Base-by-base conservation (phyloP, 2,113 vertebrate species). In the Nesoenas mayeri region DNA sequence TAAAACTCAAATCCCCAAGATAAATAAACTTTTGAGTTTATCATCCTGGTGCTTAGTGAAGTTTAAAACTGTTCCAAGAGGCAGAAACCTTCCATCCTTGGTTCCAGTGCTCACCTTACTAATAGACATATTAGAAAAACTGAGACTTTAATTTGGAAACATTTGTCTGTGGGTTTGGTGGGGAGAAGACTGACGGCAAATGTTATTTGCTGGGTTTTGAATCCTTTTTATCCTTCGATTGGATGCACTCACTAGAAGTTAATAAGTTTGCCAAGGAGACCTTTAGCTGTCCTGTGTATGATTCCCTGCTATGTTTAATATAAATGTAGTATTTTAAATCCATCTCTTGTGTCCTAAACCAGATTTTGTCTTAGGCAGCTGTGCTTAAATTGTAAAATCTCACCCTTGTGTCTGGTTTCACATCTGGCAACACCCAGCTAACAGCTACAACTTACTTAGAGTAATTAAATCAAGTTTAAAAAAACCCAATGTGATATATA, bases 401-500 rank as follows among this genome's bases (percentile, higher is more conserved):
- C 97, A 98, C 98, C 95, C 96, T 97, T 96, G 97, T 97, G 98
- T 98, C 97, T 98, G 98, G 97, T 97, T 98, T 97, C 98, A 98
- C 97, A 98, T 98, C 98, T 98, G 98, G 98, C 96, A 97, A 98
- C 96, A 97, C 96, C 97, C 97, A 97, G 95, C 95, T 93, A 93
- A 95, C 97, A 95, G 97, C 96, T 97, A 96, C 93, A 97, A 97
- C 87, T 97, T 96, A 95, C 94, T 94, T 56, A 75, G 91, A 97
- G 95, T 97, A 98, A 98, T 97, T 98, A 98, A 97, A 97, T 69
- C 51, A 97, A 92, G 84, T 94, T 88, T 92, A 62, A 15, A 80
- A 94, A 92, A 88, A 95, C 62, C 62, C 79, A 79, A 95, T 84
- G 96, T 94, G 11, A 86, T 89, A 95, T 32, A 87, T 15, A 83